These are phyloP conservation scores for Philypnodon macrostomus DNA, from an alignment of 2,797 vertebrate species.

Conservation along the genomic window DNA sequence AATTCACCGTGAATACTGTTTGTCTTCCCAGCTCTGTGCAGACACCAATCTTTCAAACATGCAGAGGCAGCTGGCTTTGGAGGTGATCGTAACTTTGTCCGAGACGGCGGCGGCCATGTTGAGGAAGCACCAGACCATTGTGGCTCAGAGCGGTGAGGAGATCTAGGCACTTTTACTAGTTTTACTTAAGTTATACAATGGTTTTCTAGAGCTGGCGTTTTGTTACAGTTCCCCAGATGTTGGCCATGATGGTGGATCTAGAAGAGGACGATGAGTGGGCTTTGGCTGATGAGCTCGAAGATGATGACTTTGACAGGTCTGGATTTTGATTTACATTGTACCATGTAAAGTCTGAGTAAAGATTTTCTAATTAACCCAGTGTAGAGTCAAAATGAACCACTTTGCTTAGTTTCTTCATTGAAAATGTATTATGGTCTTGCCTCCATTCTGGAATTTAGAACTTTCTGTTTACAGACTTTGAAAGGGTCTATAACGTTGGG, in stretches of 20 bases:
- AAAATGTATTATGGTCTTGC: too few relatives aligned
- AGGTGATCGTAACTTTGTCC: slow-evolving; percentile 96
- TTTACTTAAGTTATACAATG: not conserved
- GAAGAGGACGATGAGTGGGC: slow-evolving; percentile 98
- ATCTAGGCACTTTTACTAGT: not conserved
- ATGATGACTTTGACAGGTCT: slow-evolving; percentile 99
- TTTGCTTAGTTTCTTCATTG: too few relatives aligned
- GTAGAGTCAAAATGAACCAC: too few relatives aligned
- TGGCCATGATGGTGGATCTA: slow-evolving; percentile 98
- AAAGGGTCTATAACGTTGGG: too few relatives aligned
- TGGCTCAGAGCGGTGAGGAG: slow-evolving; percentile 92
- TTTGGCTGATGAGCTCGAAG: slow-evolving; percentile 93
- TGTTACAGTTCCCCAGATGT: slow-evolving; percentile 91
- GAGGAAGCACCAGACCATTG: slow-evolving; percentile 90
- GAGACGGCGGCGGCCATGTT: slow-evolving; percentile 98
- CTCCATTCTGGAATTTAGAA: too few relatives aligned
- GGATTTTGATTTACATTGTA: too few relatives aligned
- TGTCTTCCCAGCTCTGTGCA: slow-evolving; percentile 84
- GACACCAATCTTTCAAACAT: slow-evolving; percentile 92
- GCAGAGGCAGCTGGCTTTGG: slow-evolving; percentile 93
- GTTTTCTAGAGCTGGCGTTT: not conserved
- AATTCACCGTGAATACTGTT: too few relatives aligned
- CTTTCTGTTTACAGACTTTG: too few relatives aligned
- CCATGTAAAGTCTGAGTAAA: too few relatives aligned
- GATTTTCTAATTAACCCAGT: too few relatives aligned